Conservation (phyloP, 2,888 invertebrate genomes). For the Clusia tigrina region DNA sequence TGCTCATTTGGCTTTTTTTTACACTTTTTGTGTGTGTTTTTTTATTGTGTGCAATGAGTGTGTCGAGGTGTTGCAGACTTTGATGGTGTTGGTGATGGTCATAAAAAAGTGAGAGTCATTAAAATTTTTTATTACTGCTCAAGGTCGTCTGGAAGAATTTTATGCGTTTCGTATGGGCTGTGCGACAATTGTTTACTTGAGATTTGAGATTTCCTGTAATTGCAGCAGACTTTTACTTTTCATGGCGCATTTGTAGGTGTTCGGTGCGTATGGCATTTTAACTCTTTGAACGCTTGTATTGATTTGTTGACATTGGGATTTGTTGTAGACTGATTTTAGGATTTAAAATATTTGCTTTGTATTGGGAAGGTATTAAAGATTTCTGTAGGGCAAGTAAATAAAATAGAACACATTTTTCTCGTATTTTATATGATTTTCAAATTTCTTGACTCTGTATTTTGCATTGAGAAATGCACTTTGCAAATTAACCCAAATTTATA, state of each 20-base stretch:
- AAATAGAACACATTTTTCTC: too few relatives aligned
- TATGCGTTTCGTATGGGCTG: constrained; percentile 40
- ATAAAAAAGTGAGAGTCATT: constrained; percentile 63
- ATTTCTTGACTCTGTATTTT: too few relatives aligned
- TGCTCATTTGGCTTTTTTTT: constrained; percentile 19
- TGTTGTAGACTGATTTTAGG: too few relatives aligned
- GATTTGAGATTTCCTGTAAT: background rate
- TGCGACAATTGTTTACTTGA: background rate
- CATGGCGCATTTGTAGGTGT: constrained; percentile 36
- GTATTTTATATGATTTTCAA: too few relatives aligned
- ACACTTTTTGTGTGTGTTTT: constrained; percentile 21
- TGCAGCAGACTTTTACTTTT: constrained; percentile 33
- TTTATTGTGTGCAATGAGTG: constrained; percentile 29
- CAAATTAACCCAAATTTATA: too few relatives aligned
- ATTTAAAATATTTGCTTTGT: too few relatives aligned
- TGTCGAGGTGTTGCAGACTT: constrained; percentile 43
- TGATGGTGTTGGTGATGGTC: constrained; percentile 47
- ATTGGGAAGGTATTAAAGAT: too few relatives aligned
- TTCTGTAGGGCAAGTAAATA: too few relatives aligned
- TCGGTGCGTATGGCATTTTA: constrained; percentile 6
- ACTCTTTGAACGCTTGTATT: too few relatives aligned
- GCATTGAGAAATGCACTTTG: too few relatives aligned
- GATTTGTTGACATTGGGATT: too few relatives aligned
- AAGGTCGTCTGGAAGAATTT: constrained; percentile 61
- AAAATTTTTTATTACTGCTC: constrained; percentile 61